Evolutionary conservation across 2,797 vertebrate genomes (phyloP).

Genomic region (Tragelaphus oryx): DNA sequence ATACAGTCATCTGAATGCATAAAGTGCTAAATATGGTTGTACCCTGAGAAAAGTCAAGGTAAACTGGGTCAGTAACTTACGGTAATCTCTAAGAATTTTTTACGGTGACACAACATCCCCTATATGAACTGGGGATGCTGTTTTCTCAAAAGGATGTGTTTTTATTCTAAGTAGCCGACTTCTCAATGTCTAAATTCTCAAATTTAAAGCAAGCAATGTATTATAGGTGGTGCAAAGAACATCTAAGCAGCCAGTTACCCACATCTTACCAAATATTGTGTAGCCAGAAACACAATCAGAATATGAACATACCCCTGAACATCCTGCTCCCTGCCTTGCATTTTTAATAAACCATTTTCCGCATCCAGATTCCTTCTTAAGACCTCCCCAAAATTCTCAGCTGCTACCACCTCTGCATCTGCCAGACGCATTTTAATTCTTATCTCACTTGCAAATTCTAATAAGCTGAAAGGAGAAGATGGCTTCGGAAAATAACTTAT

Average conservation of each 20-base stretch:
- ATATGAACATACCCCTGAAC: background rate
- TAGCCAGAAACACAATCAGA: background rate
- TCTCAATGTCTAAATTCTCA: background rate
- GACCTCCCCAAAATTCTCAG: conserved; percentile 60
- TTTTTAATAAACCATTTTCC: background rate
- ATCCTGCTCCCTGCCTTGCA: background rate
- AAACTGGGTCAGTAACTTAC: background rate
- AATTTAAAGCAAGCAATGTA: background rate
- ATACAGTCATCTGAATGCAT: background rate
- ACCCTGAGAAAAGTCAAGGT: background rate
- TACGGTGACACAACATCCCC: background rate
- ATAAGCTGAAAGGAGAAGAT: conserved; percentile 78
- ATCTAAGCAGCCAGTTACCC: background rate
- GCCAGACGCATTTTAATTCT: conserved; percentile 74
- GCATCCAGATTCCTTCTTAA: conserved; percentile 52
- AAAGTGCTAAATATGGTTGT: background rate
- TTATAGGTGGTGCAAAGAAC: background rate
- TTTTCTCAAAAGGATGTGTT: background rate
- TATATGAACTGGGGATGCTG: background rate
- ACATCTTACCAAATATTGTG: background rate
- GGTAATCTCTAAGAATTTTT: background rate
- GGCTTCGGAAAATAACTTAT: conserved; percentile 78
- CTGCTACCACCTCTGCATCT: conserved; percentile 53
- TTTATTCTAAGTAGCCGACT: background rate
- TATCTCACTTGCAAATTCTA: conserved; percentile 72